Evolutionary conservation across 37 sponge, comb jelly and placozoan species (phyloP).

Genomic region (Eunapius fragilis): DNA sequence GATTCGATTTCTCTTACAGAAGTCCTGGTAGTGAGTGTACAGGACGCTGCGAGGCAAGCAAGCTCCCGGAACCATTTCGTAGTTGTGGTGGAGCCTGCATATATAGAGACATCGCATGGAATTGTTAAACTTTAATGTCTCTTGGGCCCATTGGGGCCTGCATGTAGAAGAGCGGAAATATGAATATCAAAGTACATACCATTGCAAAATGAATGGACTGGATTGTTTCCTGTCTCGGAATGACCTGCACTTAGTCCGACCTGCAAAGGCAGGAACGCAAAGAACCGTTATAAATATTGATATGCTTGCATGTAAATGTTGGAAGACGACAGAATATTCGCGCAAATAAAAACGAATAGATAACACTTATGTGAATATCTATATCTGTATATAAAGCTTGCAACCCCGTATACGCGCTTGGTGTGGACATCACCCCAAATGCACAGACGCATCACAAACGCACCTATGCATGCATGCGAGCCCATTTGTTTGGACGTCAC

Average conservation of each 20-base stretch:
- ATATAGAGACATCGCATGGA: no score
- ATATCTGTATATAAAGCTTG: no score
- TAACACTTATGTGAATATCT: no score
- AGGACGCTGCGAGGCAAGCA: conserved; percentile 90
- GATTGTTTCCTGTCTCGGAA: conserved; percentile 37
- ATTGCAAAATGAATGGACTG: conserved; percentile 50
- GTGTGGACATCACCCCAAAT: no score
- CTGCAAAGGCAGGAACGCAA: background rate
- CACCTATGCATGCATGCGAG: background rate
- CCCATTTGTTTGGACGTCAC: background rate
- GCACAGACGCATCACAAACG: no score
- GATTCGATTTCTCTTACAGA: conserved; percentile 80
- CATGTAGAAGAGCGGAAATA: background rate
- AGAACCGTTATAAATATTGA: no score
- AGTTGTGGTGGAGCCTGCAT: conserved; percentile 94
- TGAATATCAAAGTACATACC: conserved; percentile 22
- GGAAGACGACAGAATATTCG: no score
- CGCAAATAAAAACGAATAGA: no score
- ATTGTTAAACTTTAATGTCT: no score
- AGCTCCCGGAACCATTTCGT: conserved; percentile 71
- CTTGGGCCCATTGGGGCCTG: no score
- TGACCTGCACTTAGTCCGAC: conserved; percentile 38
- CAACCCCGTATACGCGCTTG: no score
- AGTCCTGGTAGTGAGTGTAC: conserved; percentile 96
- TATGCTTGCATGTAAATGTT: conserved; percentile 12